A percentile compares a stretch with the other conserved stretches of the same genome.
These are phyloP conservation scores for Myanophis thanlyinensis DNA, from an alignment of 2,113 vertebrate genomes.

Conservation along the genomic window DNA sequence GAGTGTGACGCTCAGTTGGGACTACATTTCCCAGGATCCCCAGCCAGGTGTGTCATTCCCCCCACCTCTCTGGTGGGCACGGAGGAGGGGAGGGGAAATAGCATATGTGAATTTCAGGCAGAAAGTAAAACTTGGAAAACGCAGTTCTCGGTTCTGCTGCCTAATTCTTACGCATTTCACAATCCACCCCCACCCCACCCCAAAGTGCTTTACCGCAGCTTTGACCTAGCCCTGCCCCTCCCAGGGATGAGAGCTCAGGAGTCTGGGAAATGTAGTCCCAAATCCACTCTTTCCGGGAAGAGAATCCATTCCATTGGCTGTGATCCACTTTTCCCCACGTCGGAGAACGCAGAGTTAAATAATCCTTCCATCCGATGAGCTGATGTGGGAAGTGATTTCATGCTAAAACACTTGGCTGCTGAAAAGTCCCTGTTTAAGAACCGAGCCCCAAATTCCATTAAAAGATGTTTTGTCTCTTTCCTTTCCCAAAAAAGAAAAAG, in stretches of 20 bases:
- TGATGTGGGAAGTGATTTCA: conserved; percentile 39
- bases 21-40: not conserved
- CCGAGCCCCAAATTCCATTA: not conserved
- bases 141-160: not conserved
- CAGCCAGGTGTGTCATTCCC: not conserved
- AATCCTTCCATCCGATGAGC: not conserved
- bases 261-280: conserved; percentile 12
- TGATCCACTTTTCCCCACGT: conserved; percentile 34
- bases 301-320: conserved; percentile 20
- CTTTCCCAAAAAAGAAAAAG: not conserved
- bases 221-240: not conserved
- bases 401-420: not conserved
- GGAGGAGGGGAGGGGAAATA: not conserved
- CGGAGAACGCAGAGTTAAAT: not conserved
- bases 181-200: not conserved
- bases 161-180: not conserved
- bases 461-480: not conserved
- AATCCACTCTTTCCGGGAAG: conserved; percentile 54
- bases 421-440: conserved; percentile 40
- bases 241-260: conserved; percentile 12
- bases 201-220: not conserved
- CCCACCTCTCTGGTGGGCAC: not conserved
- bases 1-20: not conserved
- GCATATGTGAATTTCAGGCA: not conserved
- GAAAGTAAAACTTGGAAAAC: not conserved